A percentile compares a stretch with the other conserved stretches of the same genome.
Evolutionary conservation across 2,797 vertebrate species (phyloP).

Genomic region (Lophotriccus pileatus): DNA sequence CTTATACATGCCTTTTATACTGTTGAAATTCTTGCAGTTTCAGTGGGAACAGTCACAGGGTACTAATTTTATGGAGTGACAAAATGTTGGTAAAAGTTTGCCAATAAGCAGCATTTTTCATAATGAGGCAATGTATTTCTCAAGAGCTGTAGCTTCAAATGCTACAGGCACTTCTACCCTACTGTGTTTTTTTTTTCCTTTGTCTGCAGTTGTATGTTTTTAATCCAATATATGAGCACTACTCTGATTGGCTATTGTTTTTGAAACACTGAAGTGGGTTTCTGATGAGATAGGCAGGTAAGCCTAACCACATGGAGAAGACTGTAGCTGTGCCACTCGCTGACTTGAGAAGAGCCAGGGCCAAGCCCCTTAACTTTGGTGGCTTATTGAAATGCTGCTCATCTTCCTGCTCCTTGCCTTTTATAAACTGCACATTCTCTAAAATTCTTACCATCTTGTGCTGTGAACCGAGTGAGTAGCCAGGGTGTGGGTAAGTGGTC

Average conservation of each 20-base stretch:
- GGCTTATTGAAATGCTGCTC: not conserved
- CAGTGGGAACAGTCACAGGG: not conserved
- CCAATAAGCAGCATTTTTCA: not conserved
- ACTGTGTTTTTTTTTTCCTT: not conserved
- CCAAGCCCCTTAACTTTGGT: not conserved
- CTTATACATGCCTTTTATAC: slow-evolving; percentile 27
- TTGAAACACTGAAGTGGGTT: not conserved
- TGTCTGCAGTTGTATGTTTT: not conserved
- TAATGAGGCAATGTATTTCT: not conserved
- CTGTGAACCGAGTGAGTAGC: not conserved
- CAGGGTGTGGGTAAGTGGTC: not conserved
- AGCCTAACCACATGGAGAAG: not conserved
- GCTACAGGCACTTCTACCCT: not conserved
- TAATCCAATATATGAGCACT: not conserved
- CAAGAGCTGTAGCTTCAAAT: not conserved
- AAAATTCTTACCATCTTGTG: not conserved
- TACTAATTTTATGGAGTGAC: not conserved
- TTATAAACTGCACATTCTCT: not conserved
- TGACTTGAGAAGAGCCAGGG: not conserved
- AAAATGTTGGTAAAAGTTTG: slow-evolving; percentile 11
- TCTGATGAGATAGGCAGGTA: not conserved
- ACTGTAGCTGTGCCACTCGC: not conserved
- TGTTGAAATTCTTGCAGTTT: slow-evolving; percentile 9
- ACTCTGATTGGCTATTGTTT: not conserved
- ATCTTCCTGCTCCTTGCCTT: not conserved